A percentile compares a stretch with the other conserved stretches of the same genome.
phyloP scores from a whole-genome alignment of 2,888 invertebrate genomes.

The Gastrophysa polygoni region DNA sequence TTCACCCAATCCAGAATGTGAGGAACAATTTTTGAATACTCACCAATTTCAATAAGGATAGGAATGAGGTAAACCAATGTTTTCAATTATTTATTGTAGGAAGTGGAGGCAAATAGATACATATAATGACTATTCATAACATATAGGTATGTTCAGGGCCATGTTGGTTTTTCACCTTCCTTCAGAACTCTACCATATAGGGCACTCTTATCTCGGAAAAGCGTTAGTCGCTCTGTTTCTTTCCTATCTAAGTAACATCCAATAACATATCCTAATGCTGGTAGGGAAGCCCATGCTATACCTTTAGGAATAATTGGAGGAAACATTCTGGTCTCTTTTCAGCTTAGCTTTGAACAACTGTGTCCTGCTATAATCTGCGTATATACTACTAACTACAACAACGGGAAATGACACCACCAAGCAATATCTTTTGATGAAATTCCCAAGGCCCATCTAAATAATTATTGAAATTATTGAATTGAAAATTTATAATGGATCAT shows the following conservation, averaged over 20 bases:
- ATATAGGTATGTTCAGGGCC: slow-evolving; percentile 61
- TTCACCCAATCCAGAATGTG: no score
- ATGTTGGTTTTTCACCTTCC: slow-evolving; percentile 73
- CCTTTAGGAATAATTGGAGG: slow-evolving; percentile 65
- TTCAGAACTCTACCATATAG: slow-evolving; percentile 72
- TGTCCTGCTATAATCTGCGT: slow-evolving; percentile 75
- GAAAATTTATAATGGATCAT: no score
- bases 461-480: background rate
- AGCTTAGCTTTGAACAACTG: slow-evolving; percentile 68
- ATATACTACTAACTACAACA: slow-evolving; percentile 65
- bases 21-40: no score
- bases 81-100: no score
- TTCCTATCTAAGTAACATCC: slow-evolving; percentile 71
- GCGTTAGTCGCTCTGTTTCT: slow-evolving; percentile 74
- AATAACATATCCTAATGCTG: slow-evolving; percentile 64
- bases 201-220: slow-evolving; percentile 80
- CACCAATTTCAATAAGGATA: no score
- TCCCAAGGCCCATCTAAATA: slow-evolving; percentile 61
- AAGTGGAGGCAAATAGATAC: background rate
- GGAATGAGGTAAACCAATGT: no score
- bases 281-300: slow-evolving; percentile 59
- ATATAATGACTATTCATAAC: slow-evolving; percentile 4
- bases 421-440: slow-evolving; percentile 67
- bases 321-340: slow-evolving; percentile 57
- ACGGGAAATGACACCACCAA: slow-evolving; percentile 72